Conservation (phyloP, 2,113 vertebrate species). For the Clupea harengus region DNA sequence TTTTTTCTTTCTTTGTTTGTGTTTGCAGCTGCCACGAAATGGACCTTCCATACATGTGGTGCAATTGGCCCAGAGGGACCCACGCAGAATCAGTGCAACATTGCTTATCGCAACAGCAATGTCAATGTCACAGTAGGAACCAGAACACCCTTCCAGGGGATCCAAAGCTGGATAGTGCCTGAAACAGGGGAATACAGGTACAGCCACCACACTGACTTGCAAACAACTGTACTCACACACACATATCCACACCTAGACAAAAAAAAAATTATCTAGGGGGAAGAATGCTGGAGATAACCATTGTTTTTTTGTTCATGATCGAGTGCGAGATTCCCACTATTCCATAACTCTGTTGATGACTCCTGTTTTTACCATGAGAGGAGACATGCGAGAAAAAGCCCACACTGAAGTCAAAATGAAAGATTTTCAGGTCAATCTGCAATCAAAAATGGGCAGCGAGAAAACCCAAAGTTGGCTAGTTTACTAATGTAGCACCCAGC, state of each 20-base stretch:
- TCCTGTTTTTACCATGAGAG: too few relatives aligned
- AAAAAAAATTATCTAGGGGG: too few relatives aligned
- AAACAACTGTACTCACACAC: constrained; percentile 14
- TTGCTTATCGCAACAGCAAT: constrained; percentile 86
- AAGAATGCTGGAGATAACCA: too few relatives aligned
- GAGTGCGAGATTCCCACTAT: too few relatives aligned
- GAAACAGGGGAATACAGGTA: constrained; percentile 92
- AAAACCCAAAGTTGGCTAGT: too few relatives aligned
- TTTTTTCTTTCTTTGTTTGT: constrained; percentile 13
- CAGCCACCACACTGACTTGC: constrained; percentile 6
- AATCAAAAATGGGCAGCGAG: too few relatives aligned
- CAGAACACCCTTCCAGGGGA: constrained; percentile 81
- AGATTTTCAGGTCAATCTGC: too few relatives aligned
- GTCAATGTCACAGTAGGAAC: constrained; percentile 85
- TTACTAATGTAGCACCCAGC: too few relatives aligned
- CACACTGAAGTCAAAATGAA: too few relatives aligned
- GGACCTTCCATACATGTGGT: constrained; percentile 91
- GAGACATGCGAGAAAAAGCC: too few relatives aligned
- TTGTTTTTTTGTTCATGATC: too few relatives aligned
- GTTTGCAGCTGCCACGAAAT: constrained; percentile 67
- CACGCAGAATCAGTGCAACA: constrained; percentile 88
- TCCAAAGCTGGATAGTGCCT: constrained; percentile 92
- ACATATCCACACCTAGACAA: not conserved
- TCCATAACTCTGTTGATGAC: too few relatives aligned
- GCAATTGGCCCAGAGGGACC: constrained; percentile 88